These are phyloP conservation scores for Andrena dorsata DNA, from an alignment of 2,888 invertebrate genomes.

Conservation along the genomic window DNA sequence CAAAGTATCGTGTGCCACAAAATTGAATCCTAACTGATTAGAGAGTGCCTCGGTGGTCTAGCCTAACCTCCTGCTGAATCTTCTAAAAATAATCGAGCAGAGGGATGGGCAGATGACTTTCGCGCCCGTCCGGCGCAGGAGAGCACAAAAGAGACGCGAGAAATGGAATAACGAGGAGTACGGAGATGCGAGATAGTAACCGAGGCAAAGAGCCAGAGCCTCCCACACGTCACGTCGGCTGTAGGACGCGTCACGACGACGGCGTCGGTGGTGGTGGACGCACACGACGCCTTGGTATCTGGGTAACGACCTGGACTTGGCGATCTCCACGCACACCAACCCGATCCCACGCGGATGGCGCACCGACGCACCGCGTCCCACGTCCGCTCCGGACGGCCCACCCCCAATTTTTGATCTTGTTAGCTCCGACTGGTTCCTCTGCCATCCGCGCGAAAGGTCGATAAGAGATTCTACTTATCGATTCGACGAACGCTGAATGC, in stretches of 20 bases:
- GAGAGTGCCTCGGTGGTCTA: background rate
- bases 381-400: conserved; percentile 75
- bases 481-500: conserved; percentile 34
- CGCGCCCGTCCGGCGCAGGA: conserved; percentile 19
- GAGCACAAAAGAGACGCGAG: conserved; percentile 18
- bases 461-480: conserved; percentile 59
- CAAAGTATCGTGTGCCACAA: no score
- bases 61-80: background rate
- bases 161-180: conserved; percentile 45
- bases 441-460: conserved; percentile 40
- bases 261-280: conserved; percentile 70
- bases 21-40: no score
- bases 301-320: conserved; percentile 77
- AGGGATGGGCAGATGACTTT: conserved; percentile 9
- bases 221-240: conserved; percentile 67
- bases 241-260: conserved; percentile 66
- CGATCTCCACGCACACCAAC: conserved; percentile 69
- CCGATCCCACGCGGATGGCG: conserved; percentile 79
- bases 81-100: background rate
- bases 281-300: conserved; percentile 74
- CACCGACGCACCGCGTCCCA: conserved; percentile 66
- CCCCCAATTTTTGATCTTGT: conserved; percentile 73
- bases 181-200: conserved; percentile 56
- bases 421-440: conserved; percentile 66
- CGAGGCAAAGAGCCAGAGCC: conserved; percentile 51